Evolutionary conservation across 2,113 vertebrate genomes (phyloP).

Genomic region (Antigone vipio): DNA sequence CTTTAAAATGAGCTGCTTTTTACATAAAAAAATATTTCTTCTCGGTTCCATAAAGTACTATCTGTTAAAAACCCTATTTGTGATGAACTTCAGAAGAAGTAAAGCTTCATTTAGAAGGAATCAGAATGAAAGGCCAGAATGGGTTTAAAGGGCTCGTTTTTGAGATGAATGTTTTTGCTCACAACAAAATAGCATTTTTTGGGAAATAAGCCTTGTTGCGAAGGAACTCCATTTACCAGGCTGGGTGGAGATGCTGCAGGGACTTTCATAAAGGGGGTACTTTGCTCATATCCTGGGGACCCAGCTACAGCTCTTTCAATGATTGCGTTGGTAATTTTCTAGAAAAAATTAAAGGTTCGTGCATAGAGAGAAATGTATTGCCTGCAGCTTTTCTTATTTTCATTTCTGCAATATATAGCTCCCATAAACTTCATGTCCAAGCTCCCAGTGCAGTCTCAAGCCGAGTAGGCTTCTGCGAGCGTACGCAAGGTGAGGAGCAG

Average conservation of each 20-base stretch:
- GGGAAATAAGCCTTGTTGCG: neutral
- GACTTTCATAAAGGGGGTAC: neutral
- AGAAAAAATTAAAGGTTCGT: neutral
- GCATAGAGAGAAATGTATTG: neutral
- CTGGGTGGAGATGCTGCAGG: neutral
- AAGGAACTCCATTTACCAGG: neutral
- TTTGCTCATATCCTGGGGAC: neutral
- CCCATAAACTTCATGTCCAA: neutral
- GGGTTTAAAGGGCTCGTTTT: neutral
- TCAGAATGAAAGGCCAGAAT: neutral
- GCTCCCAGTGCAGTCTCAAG: neutral
- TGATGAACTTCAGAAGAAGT: neutral
- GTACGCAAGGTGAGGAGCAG: neutral
- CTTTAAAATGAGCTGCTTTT: conserved; percentile 32
- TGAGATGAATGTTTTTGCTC: neutral
- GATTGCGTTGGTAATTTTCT: neutral
- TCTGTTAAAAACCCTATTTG: neutral
- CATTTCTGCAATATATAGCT: neutral
- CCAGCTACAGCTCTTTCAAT: neutral
- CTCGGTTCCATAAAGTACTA: neutral
- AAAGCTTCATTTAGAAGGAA: neutral
- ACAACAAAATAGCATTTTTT: neutral
- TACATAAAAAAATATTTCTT: neutral
- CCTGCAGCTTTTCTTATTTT: neutral
- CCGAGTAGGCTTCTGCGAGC: neutral